A percentile compares a stretch with the other conserved stretches of the same genome.
These are phyloP conservation scores for Tringa solitaria DNA, from an alignment of 2,113 vertebrate species.

Conservation along the genomic window DNA sequence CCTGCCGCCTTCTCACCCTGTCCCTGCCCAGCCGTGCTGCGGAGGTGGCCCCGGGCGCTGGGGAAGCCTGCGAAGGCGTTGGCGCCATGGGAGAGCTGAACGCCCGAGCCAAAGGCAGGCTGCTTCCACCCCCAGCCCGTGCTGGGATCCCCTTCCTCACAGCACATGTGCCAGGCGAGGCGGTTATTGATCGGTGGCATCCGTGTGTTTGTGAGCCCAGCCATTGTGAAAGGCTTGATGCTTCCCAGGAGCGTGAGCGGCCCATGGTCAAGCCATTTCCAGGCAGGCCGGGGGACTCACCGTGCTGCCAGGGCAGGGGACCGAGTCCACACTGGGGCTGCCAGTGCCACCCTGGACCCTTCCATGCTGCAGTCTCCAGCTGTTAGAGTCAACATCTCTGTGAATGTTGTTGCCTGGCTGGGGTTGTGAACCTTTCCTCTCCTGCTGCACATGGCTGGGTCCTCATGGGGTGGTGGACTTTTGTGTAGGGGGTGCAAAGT, in stretches of 20 bases:
- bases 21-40: neutral
- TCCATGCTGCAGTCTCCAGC: accelerated
- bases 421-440: neutral
- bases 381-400: neutral
- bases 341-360: neutral
- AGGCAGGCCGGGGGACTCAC: neutral
- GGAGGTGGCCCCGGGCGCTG: neutral
- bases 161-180: neutral
- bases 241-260: neutral
- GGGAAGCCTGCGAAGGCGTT: neutral
- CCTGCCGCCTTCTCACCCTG: neutral
- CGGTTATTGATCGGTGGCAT: neutral
- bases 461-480: accelerated
- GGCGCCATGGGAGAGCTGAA: accelerated
- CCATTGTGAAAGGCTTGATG: neutral
- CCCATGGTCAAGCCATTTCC: neutral
- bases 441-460: accelerated
- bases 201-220: neutral
- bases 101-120: neutral
- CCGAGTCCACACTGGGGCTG: neutral
- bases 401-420: neutral
- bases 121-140: neutral
- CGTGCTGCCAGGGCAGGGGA: neutral
- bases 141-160: constrained; percentile 39
- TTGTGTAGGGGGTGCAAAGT: neutral